Base-by-base conservation (phyloP, 2,888 invertebrate genomes). In the Drosophila aldrichi region DNA sequence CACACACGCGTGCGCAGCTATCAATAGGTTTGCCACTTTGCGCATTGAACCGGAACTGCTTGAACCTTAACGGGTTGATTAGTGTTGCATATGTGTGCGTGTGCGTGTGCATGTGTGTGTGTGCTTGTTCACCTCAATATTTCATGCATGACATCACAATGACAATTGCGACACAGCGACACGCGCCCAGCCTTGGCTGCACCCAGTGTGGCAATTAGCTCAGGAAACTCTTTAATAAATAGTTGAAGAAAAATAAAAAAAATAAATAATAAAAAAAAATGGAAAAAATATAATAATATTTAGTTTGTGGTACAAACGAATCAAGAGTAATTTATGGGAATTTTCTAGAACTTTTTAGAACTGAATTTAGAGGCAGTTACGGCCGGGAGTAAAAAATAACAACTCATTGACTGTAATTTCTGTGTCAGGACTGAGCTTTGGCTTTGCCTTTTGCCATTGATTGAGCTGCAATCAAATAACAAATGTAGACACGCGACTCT, bases 1-100 rank as follows among this genome's bases (percentile, higher is more conserved):
- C 44, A 48, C 48, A 38, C 29, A n/a, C n/a, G n/a, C n/a, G n/a
- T n/a, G n/a, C n/a, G n/a, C n/a, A n/a, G n/a, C 48, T 49, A 58
- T 40, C 38, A 20, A 63, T 48, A 12, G 62, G 61, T 59, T 38
- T 48, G 77, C 56, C 74, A 70, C 62, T 79, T 73, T 73, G 79
- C 44, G 60, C 81, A 84, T 59, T 89, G 88, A 86, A 81, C 88
- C 77, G 86, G 74, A 81, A 79, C 85, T 44, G 64, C 69, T 81
- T 71, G 79, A 70, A 72, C 70, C 69, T 68, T 74, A 75, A 65
- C 72, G 76, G 79, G 79, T 78, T 83, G 72, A 81, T 84, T 84
- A 79, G 79, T 68, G 67, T 64, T 63, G 67, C 62, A 81, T 22
- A 22, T 22, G 20, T n/a, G 1, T 18, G 3, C 12, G 2, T 29